phyloP scores from a whole-genome alignment of 2,113 vertebrate species.

The Thunnus maccoyii region DNA sequence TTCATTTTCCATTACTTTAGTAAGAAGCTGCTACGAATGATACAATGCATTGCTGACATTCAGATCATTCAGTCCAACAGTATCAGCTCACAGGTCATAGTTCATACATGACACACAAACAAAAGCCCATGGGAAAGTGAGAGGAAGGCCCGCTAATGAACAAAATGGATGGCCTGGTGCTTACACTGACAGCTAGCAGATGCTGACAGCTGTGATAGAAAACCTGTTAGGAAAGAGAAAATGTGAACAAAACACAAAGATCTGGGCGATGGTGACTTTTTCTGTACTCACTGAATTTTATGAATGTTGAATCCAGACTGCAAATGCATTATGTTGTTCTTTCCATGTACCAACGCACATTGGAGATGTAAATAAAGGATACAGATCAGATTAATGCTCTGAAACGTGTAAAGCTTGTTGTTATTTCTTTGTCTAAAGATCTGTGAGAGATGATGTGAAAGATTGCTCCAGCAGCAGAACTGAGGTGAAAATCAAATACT shows the following conservation, averaged over 20 bases:
- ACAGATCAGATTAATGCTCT: conserved; percentile 16
- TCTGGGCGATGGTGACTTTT: not conserved
- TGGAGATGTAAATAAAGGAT: conserved; percentile 49
- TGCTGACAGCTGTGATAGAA: conserved; percentile 46
- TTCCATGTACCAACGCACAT: conserved; percentile 25
- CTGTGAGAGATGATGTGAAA: not conserved
- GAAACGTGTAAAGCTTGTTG: conserved; percentile 14
- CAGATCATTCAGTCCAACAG: conserved; percentile 51
- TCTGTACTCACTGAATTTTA: not conserved
- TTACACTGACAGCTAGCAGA: conserved; percentile 58
- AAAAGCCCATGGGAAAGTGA: conserved; percentile 78
- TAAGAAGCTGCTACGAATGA: conserved; percentile 23
- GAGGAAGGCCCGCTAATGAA: conserved; percentile 72
- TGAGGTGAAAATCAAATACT: not conserved
- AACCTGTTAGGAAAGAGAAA: conserved; percentile 46
- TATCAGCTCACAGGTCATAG: conserved; percentile 77
- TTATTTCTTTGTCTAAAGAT: not conserved
- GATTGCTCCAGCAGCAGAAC: not conserved
- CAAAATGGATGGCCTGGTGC: conserved; percentile 54
- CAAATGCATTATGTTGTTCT: not conserved
- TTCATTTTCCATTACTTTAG: conserved; percentile 19
- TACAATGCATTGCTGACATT: conserved; percentile 53
- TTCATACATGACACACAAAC: conserved; percentile 77
- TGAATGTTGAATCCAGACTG: not conserved
- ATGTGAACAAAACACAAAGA: conserved; percentile 19